Base-by-base conservation (phyloP, 2,797 vertebrate genomes). In the Lycodopsis pacificus region DNA sequence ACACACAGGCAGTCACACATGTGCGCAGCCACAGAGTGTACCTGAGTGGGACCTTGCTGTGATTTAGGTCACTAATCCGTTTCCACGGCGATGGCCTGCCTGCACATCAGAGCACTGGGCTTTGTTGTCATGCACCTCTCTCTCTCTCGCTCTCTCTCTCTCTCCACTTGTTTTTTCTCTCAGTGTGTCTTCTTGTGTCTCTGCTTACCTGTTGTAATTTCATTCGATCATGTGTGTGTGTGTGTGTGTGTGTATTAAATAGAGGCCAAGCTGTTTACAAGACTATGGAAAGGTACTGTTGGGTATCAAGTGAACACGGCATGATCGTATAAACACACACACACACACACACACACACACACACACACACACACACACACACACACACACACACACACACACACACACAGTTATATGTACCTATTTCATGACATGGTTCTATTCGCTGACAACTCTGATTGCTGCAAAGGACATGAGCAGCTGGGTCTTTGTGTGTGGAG, bases 11-110 rank as follows among this genome's bases (percentile, higher is more conserved):
- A 59, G 38, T 34, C 25, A 57, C n/a, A 63, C 42, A 61, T 48
- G 46, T 34, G 34, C 20, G 38, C 19, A 36, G 34, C 57, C 30
- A 46, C 38, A 62, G 30, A 59, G 19, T 56, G 67, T 57, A 89
- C 86, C 86, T 90, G 86, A 85, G 77, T 61, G 61, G 65, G 82
- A 85, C 86, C 80, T 87, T 61, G 63, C 63, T 76, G 62, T 88
- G 83, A 92, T 90, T 82, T 87, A 82, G 89, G 90, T 91, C 89
- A 91, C 87, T 91, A 88, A 91, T 91, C 88, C 27, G 62, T 88
- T 89, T 87, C 84, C 88, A 89, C 76, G 7, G 77, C 38, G 32
- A 89, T 85, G 84, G 73, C 73, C 77, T 80, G 72, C 76, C 72
- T 63, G 79, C 69, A 81, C 77, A 89, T 87, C 84, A 79, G 71